These are phyloP conservation scores for Misgurnus mizolepis DNA, from an alignment of 2,113 vertebrate genomes.

Conservation along the genomic window DNA sequence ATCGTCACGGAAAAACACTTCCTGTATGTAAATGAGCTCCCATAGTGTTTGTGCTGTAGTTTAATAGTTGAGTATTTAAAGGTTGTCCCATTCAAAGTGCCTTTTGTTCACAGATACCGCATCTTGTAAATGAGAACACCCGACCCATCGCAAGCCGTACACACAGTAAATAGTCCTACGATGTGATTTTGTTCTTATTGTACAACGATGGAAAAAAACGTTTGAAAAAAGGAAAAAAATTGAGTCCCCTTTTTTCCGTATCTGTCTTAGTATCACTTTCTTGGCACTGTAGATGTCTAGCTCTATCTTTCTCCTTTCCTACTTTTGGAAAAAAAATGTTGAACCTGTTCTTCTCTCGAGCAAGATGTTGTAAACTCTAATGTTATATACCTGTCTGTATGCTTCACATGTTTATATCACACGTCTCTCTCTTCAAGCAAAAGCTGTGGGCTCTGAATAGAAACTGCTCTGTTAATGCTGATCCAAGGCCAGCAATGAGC, in stretches of 20 bases:
- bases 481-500: neutral
- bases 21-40: slow-evolving; percentile 74
- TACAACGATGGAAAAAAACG: slow-evolving; percentile 69
- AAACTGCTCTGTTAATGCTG: neutral
- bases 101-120: slow-evolving; percentile 80
- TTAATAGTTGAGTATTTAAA: slow-evolving; percentile 81
- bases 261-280: slow-evolving; percentile 67
- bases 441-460: slow-evolving; percentile 64
- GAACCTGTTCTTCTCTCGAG: slow-evolving; percentile 69
- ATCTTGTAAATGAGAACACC: slow-evolving; percentile 75
- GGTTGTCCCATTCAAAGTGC: slow-evolving; percentile 83
- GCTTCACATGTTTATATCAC: slow-evolving; percentile 82
- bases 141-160: slow-evolving; percentile 74
- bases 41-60: slow-evolving; percentile 78
- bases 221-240: slow-evolving; percentile 66
- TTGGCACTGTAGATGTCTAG: slow-evolving; percentile 79
- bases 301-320: slow-evolving; percentile 63
- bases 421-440: slow-evolving; percentile 73
- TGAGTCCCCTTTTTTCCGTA: slow-evolving; percentile 63
- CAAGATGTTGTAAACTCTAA: slow-evolving; percentile 80
- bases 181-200: slow-evolving; percentile 82
- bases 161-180: slow-evolving; percentile 75
- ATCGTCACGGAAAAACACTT: slow-evolving; percentile 54
- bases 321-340: slow-evolving; percentile 65
- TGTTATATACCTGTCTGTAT: slow-evolving; percentile 80